phyloP scores from a whole-genome alignment of 1,140 invertebrate species.

The Microplitis demolitor region DNA sequence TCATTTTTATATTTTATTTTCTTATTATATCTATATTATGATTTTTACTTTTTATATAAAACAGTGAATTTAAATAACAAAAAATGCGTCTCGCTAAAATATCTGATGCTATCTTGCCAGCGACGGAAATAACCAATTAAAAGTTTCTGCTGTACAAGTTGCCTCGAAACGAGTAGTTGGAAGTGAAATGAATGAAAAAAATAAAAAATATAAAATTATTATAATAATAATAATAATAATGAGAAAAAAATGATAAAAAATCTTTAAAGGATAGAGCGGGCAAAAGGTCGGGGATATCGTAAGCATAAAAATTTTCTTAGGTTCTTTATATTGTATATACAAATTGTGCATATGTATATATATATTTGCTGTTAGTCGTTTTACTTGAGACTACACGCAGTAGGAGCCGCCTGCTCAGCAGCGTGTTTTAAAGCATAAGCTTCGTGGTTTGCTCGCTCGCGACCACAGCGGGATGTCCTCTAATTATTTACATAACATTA shows the following conservation, averaged over 20 bases:
- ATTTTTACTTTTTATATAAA: not conserved
- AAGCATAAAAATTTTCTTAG: conserved; percentile 18
- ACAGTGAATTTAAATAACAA: conserved; percentile 7
- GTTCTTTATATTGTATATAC: not conserved
- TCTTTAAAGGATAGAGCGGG: not conserved
- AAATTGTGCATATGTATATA: not conserved
- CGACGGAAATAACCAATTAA: conserved; percentile 21
- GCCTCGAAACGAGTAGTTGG: conserved; percentile 7
- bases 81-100: not conserved
- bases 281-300: conserved; percentile 18
- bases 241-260: not conserved
- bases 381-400: not conserved
- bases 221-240: not conserved
- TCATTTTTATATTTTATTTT: too few species aligned
- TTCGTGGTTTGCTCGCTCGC: conserved; percentile 18
- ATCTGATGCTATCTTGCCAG: conserved; percentile 8
- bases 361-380: not conserved
- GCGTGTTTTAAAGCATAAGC: conserved; percentile 16
- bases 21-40: not conserved
- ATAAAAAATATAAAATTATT: not conserved
- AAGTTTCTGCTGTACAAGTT: conserved; percentile 22
- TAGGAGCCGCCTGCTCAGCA: not conserved
- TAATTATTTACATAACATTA: conserved; percentile 35
- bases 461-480: conserved; percentile 25
- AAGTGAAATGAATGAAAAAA: not conserved